Conservation (phyloP, 2,888 invertebrate genomes). For the Platypus cylindrus region DNA sequence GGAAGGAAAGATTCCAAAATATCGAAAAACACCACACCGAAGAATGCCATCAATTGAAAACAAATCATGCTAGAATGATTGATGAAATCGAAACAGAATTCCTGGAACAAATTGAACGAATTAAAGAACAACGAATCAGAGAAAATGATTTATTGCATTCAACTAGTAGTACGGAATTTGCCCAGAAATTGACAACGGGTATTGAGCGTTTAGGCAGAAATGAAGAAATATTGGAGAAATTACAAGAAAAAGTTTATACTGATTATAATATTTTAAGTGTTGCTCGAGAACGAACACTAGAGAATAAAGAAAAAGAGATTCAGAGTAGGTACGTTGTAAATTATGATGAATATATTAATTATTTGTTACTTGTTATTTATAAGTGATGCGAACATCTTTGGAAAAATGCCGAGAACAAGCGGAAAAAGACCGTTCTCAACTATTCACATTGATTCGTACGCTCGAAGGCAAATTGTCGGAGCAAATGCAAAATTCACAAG, state of each 20-base stretch:
- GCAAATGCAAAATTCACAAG: slow-evolving; percentile 36
- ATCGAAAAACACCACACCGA: slow-evolving; percentile 24
- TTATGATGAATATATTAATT: too few species aligned
- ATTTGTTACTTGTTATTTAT: slow-evolving; percentile 17
- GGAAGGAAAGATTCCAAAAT: slow-evolving; percentile 27
- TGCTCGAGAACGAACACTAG: slow-evolving; percentile 39
- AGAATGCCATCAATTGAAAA: too few species aligned
- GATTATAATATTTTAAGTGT: slow-evolving; percentile 36
- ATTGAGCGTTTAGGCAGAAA: slow-evolving; percentile 39
- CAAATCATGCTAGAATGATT: slow-evolving; percentile 29
- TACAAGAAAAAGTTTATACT: slow-evolving; percentile 38
- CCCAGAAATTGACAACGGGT: slow-evolving; percentile 38
- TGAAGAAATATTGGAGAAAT: slow-evolving; percentile 35
- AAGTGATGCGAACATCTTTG: slow-evolving; percentile 44
- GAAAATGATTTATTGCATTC: slow-evolving; percentile 40
- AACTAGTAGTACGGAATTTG: slow-evolving; percentile 40
- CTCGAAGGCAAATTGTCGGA: slow-evolving; percentile 46
- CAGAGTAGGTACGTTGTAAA: too few species aligned
- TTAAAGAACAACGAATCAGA: slow-evolving; percentile 43
- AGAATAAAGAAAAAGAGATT: slow-evolving; percentile 43
- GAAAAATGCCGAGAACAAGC: slow-evolving; percentile 43
- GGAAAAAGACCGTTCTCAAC: slow-evolving; percentile 43
- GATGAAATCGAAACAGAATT: slow-evolving; percentile 41
- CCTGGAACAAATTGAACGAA: slow-evolving; percentile 43
- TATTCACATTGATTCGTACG: slow-evolving; percentile 40